Base-by-base conservation (phyloP, 1,140 invertebrate species). In the Colletes latitarsis region DNA sequence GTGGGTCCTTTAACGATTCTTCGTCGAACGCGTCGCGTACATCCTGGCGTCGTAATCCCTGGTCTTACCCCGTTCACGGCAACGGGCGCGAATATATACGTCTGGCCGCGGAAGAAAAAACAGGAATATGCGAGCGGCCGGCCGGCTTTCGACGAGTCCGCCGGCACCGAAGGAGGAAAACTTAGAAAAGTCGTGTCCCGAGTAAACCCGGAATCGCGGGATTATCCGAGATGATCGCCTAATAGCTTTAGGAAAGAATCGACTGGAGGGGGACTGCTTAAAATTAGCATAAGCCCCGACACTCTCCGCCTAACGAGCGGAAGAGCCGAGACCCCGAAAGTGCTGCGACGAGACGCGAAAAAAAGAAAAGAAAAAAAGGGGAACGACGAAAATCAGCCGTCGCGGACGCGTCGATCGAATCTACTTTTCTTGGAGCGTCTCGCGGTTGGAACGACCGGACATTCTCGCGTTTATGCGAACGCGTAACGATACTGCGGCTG, bases 231-330 rank as follows among this genome's bases (percentile, higher is more conserved):
- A 93, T 93, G 91, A 93, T 93, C 92, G 90, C 88, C 90, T 93
- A 93, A 93, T 93, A 93, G 92, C 90, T 93, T 93, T 93, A 93
- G 88, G 89, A 91, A 92, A 91, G 92, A 93, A 92, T 93, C 91
- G 79, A 87, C 82, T 81, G 81, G n/a, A 49, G 64, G 85, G 80
- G 85, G 89, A 86, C 87, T 88, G 84, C 86, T 87, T 88, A 78
- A 89, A 85, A 91, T 91, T 91, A 91, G 88, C 90, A 91, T 91
- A 91, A 91, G 88, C 90, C 82, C 82, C 87, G 87, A 86, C 74
- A 79, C 83, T 77, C 83, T 67, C 84, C 85, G 89, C 77, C 85
- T 90, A 91, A 90, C 90, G 85, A 87, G 85, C 87, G 84, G 86
- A 87, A 88, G 89, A 91, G 87, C 87, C 84, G 90, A 91, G 89